These are phyloP conservation scores for Copsychus sechellarum DNA, from an alignment of 2,113 vertebrate genomes.

Conservation along the genomic window DNA sequence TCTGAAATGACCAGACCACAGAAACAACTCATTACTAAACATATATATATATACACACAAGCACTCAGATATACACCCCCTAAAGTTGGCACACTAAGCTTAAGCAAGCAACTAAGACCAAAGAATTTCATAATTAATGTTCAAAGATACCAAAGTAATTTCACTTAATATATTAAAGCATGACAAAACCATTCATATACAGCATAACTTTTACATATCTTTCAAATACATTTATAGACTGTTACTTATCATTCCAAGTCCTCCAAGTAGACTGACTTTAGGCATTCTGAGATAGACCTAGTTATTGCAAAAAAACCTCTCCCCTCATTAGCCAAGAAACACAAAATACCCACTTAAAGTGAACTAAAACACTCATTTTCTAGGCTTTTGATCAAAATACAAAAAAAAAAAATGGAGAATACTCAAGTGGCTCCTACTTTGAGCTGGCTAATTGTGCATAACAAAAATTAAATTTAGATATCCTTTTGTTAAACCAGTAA, in stretches of 20 bases:
- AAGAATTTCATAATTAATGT: background rate
- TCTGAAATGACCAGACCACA: background rate
- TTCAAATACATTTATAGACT: background rate
- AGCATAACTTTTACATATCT: background rate
- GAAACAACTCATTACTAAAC: background rate
- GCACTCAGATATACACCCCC: too few species aligned
- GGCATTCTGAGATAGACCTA: background rate
- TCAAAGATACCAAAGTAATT: background rate
- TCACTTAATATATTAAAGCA: background rate
- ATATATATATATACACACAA: fast-evolving
- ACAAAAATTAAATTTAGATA: background rate
- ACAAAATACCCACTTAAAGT: background rate
- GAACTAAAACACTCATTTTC: background rate
- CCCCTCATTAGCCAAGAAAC: background rate
- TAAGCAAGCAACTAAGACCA: background rate
- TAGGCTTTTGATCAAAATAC: background rate
- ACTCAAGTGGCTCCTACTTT: background rate
- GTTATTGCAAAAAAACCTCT: background rate
- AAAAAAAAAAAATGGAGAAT: background rate
- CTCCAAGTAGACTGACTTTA: background rate
- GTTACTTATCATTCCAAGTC: background rate
- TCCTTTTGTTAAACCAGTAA: background rate
- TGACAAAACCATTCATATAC: background rate
- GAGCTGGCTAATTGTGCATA: background rate
- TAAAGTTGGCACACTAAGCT: background rate